A percentile compares a stretch with the other conserved stretches of the same genome.
phyloP scores from a whole-genome alignment of 2,888 invertebrate species.

The Yponomeuta sedellus region DNA sequence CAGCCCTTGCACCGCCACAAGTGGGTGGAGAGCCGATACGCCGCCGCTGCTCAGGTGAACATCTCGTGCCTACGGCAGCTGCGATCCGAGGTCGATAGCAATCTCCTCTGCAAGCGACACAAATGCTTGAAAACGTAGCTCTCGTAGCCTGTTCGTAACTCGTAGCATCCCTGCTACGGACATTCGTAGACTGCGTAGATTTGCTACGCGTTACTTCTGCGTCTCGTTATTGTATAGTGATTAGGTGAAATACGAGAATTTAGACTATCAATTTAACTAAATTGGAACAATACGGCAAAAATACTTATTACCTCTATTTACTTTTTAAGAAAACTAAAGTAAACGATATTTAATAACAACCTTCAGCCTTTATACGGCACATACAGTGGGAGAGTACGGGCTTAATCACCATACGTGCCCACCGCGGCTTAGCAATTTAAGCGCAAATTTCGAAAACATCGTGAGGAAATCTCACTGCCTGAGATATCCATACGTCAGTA shows the following conservation, averaged over 20 bases:
- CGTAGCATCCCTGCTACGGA: not conserved
- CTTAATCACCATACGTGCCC: too few species aligned
- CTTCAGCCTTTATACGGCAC: too few species aligned
- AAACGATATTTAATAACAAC: not conserved
- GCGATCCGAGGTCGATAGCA: constrained; percentile 65
- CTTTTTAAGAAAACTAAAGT: not conserved
- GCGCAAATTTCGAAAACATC: too few species aligned
- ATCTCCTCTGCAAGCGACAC: constrained; percentile 22
- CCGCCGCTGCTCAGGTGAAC: constrained; percentile 63
- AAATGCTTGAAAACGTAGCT: not conserved
- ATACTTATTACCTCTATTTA: not conserved
- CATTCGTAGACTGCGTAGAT: not conserved
- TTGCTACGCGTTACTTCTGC: not conserved
- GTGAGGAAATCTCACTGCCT: too few species aligned
- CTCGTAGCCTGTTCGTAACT: not conserved
- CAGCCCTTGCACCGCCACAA: constrained; percentile 59
- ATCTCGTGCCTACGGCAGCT: constrained; percentile 53
- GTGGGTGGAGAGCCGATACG: constrained; percentile 65
- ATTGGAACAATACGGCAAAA: not conserved
- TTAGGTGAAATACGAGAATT: not conserved
- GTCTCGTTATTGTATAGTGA: not conserved
- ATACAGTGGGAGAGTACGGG: too few species aligned
- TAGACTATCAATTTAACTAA: not conserved
- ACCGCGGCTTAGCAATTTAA: too few species aligned
- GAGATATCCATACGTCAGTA: too few species aligned